Evolutionary conservation across 2,113 vertebrate species (phyloP), one percentile per base, ranked within the genome.

Genomic region (Recurvirostra avosetta): DNA sequence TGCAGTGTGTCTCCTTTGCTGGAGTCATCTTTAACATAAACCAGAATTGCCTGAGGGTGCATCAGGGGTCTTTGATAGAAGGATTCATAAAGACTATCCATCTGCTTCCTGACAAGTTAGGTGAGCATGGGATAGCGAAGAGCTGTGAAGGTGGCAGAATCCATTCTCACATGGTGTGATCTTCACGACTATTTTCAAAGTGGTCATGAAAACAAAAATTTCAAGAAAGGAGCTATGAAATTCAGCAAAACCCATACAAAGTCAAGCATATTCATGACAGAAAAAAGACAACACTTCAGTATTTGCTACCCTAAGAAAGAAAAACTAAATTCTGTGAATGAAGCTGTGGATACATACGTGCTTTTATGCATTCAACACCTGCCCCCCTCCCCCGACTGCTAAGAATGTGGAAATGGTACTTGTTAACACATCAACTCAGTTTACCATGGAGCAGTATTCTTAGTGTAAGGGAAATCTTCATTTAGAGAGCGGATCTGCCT

Each of bases 81-180:
- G 79, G 26, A 62, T 65, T 97, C 47, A 50, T 61, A 58, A 89
- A 2, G 9, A 55, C 47, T 95, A 83, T 82, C 92, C 38, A 90
- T 97, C 61, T 97, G 94, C 65, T 96, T 96, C 40, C 79, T 96
- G 91, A 91, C 65, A 94, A 95, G n/a, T 74, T 74, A 93, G 63
- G 78, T 94, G 77, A 97, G 87, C 79, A 87, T 86, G 22, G 49
- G 40, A 95, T 88, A 83, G 67, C 62, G 91, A 97, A 68, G 92
- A 76, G 14, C 9, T 90, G 34, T 32, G 91, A 86, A 85, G 61
- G 80, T 92, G 75, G 50, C 40, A 96, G 87, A 95, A 90, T 89
- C 34, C 96, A 20, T 92, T 94, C 88, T 92, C 67, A 53, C 32
- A 23, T 78, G 34, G 72, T 94, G 47, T 85, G 21, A 68, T 93